Evolutionary conservation across 1,140 invertebrate species (phyloP), one percentile per base, ranked within the genome.

Genomic region (Whitmania pigra): DNA sequence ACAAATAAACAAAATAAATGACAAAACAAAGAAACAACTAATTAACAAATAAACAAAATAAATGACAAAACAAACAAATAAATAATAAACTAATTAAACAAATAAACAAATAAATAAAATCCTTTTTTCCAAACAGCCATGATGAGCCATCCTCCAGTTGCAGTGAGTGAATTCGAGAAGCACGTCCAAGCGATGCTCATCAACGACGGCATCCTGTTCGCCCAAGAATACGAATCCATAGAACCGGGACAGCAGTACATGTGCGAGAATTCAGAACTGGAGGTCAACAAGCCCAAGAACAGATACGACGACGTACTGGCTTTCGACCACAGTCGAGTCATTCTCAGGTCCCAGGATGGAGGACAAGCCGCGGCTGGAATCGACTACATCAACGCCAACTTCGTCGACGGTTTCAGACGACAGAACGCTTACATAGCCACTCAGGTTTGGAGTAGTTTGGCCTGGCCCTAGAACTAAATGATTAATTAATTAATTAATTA

Each of bases 231-330:
- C 43, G 69, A 70, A n/a, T 70, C 69, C 43, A 70, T 70, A n/a
- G 69, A 70, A 54, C 69, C 69, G 11, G 69, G 69, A 15, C 69
- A 70, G 43, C 69, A 70, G 69, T 70, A 49, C 69, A 49, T 49
- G n/a, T 70, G 69, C 31, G 49, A 70, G 43, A 53, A 36, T 17
- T 70, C 69, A 0, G 49, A 25, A 25, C 36, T 49, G 86, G 94
- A 98, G 80, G 88, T 95, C 0, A 99, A 99, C 80, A 97, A 97
- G 78, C 91, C 93, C 0, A 99, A 99, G 84, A 99, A 99, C 85
- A 87, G 96, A 11, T 99, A 98, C 82, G 99, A 94, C 40, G 99
- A 99, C 84, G 98, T 99, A 80, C 85, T 98, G 73, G 95, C 96
- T 0, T 99, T 97, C 68, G 80, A 82, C 73, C 78, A 79, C 68